A percentile compares a stretch with the other conserved stretches of the same genome.
These are phyloP conservation scores for Drosophila macrospina DNA, from an alignment of 2,888 invertebrate genomes.

Conservation along the genomic window DNA sequence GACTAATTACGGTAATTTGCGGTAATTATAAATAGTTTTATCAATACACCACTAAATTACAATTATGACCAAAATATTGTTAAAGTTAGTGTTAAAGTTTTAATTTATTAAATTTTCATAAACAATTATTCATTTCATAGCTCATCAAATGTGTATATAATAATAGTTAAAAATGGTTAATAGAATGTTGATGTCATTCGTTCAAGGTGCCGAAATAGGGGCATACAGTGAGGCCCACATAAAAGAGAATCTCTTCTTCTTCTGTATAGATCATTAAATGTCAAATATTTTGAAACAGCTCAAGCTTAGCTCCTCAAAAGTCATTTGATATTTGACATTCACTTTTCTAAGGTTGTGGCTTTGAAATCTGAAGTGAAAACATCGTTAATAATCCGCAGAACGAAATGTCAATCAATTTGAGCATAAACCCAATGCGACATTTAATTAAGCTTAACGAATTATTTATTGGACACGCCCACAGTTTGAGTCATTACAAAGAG, in stretches of 20 bases:
- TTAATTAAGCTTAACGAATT: slow-evolving; percentile 28
- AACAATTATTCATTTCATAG: background rate
- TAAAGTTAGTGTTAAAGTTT: no score
- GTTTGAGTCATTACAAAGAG: background rate
- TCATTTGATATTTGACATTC: slow-evolving; percentile 13
- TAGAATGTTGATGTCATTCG: slow-evolving; percentile 7
- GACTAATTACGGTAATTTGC: background rate
- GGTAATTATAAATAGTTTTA: no score
- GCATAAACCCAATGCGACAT: slow-evolving; percentile 8
- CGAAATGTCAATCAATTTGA: slow-evolving; percentile 37
- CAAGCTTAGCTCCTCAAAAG: background rate
- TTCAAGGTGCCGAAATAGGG: background rate
- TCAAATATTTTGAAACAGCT: background rate
- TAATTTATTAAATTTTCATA: background rate
- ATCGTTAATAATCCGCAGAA: slow-evolving; percentile 21
- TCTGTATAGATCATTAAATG: background rate
- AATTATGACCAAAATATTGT: no score
- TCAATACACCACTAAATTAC: no score
- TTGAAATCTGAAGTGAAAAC: background rate
- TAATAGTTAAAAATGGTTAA: background rate
- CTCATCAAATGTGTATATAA: background rate
- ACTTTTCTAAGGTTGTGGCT: slow-evolving; percentile 6
- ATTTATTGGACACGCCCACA: slow-evolving; percentile 20
- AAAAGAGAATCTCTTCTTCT: background rate
- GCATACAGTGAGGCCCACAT: slow-evolving; percentile 9